Evolutionary conservation across 1,140 invertebrate species (phyloP).

Genomic region (Trypoxylus dichotomus): DNA sequence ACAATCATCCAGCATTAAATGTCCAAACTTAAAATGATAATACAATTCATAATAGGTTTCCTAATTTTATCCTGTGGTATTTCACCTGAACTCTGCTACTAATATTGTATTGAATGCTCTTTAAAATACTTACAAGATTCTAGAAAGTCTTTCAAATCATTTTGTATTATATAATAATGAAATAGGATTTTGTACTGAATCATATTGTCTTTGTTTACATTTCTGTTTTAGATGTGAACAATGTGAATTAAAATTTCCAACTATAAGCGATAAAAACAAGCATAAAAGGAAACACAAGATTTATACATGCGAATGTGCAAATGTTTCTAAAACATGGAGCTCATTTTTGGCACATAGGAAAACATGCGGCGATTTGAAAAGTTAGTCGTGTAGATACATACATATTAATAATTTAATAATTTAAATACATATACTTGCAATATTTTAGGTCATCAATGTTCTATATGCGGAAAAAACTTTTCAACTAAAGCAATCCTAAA

Average conservation of each 20-base stretch:
- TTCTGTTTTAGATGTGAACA: constrained; percentile 51
- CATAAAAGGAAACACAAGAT: constrained; percentile 56
- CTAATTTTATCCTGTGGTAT: too few relatives aligned
- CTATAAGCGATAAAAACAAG: constrained; percentile 51
- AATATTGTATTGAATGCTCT: neutral
- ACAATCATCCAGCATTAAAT: too few relatives aligned
- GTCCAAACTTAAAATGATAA: neutral
- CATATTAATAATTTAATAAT: too few relatives aligned
- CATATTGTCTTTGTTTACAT: constrained; percentile 38
- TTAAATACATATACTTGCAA: too few relatives aligned
- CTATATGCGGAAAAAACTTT: constrained; percentile 55
- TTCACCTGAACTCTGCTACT: too few relatives aligned
- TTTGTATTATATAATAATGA: too few relatives aligned
- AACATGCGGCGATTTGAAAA: constrained; percentile 26
- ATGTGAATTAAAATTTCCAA: constrained; percentile 54
- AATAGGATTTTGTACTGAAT: neutral
- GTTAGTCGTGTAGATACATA: constrained; percentile 22
- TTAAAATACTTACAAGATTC: too few relatives aligned
- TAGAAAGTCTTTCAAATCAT: neutral
- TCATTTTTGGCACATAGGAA: constrained; percentile 54
- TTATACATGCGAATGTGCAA: constrained; percentile 54
- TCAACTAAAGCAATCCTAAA: constrained; percentile 52
- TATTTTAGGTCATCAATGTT: constrained; percentile 45
- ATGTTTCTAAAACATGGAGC: constrained; percentile 53
- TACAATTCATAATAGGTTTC: neutral